Base-by-base conservation (phyloP, 2,888 invertebrate genomes). In the Drosophila paranaensis region DNA sequence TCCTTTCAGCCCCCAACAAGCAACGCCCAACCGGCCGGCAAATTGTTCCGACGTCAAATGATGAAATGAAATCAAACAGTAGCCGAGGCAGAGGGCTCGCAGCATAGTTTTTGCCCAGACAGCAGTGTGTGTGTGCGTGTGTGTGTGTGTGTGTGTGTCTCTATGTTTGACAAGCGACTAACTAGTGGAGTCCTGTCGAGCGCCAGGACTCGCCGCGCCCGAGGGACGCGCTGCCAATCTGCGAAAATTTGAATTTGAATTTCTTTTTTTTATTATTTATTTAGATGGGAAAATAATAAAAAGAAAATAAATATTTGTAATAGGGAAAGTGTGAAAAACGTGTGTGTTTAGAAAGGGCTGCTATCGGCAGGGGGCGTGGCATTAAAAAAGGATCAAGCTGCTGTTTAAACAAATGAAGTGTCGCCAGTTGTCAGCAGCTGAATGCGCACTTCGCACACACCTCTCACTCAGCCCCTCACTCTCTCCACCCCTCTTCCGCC, bases 31-130 rank as follows among this genome's bases (percentile, higher is more conserved):
- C 62, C 81, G 83, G 90, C 83, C 77, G 83, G 83, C 90, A 84
- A 90, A 90, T 86, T 88, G 84, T 88, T 90, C 89, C 82, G 74
- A 90, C 87, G 71, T 82, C 84, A 89, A 85, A 86, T 85, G 89
- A 85, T 85, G 84, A 88, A 84, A 90, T 90, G 68, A 85, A 85
- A 85, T 85, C 84, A 85, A 85, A 85, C 78, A 88, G 89, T 54
- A 60, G 20, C 39, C 45, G 27, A 14, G 35, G 25, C 45, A 25
- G 33, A 6, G 54, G 46, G 58, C 50, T 69, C 55, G 33, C 43
- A 54, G 30, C 20, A 48, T 54, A 48, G 61, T 39, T 61, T 20
- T 43, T 20, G 43, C 6, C 25, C 13, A 5, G 43, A 8, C 43
- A 10, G 11, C 13, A 10, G n/a, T 25, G 40, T 58, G 35, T 27